A percentile compares a stretch with the other conserved stretches of the same genome.
Evolutionary conservation across 2,888 invertebrate genomes (phyloP).

Genomic region (Conistra vaccinii): DNA sequence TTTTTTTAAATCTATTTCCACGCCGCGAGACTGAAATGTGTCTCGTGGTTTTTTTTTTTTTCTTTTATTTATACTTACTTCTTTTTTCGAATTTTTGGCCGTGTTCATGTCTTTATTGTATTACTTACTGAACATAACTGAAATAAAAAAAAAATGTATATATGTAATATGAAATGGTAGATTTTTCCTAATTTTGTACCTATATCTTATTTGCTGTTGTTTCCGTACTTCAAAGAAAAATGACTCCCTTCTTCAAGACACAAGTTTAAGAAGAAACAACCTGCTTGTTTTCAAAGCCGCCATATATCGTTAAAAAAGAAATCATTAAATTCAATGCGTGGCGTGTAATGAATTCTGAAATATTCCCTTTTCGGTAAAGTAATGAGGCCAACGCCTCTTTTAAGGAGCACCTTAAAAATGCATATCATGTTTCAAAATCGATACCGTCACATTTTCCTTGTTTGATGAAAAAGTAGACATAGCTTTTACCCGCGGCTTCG

Average conservation of each 20-base stretch:
- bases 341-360: constrained; percentile 38
- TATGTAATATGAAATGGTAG: not conserved
- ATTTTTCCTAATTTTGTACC: no score
- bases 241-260: not conserved
- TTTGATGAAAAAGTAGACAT: constrained; percentile 60
- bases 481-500: not conserved
- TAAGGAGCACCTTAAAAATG: constrained; percentile 56
- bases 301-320: constrained; percentile 31
- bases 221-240: not conserved
- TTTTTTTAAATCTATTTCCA: constrained; percentile 66
- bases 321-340: constrained; percentile 29
- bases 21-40: constrained; percentile 3
- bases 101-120: not conserved
- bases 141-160: not conserved
- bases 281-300: constrained; percentile 10
- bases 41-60: not conserved
- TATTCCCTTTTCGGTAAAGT: constrained; percentile 22
- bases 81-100: not conserved
- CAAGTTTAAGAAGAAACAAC: constrained; percentile 12
- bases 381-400: constrained; percentile 21
- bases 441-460: constrained; percentile 67
- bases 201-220: not conserved
- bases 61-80: not conserved
- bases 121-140: not conserved
- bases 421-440: constrained; percentile 70